These are phyloP conservation scores for Psettodes erumei DNA, from an alignment of 2,113 vertebrate genomes.

Conservation along the genomic window DNA sequence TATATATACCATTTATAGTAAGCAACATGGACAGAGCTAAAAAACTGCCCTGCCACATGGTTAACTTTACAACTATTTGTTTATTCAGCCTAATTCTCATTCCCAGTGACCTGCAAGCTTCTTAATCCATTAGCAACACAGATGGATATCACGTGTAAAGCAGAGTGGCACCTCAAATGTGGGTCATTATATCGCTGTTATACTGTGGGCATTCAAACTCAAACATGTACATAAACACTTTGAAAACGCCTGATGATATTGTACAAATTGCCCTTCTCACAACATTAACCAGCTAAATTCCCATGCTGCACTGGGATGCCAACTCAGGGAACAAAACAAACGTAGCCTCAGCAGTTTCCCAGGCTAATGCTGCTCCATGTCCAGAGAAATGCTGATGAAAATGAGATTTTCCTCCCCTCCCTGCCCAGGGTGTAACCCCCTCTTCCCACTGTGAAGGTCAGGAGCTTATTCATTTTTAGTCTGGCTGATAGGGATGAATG, in stretches of 20 bases:
- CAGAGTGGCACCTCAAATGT: slow-evolving; percentile 44
- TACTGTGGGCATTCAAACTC: slow-evolving; percentile 36
- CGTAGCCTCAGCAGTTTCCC: slow-evolving; percentile 71
- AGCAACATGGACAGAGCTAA: not conserved
- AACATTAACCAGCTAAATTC: slow-evolving; percentile 79
- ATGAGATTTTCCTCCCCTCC: slow-evolving; percentile 54
- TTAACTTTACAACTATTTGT: slow-evolving; percentile 37
- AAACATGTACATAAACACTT: slow-evolving; percentile 58
- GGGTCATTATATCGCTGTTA: slow-evolving; percentile 31
- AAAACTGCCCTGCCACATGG: slow-evolving; percentile 24
- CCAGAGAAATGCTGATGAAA: slow-evolving; percentile 75
- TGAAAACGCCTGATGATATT: slow-evolving; percentile 56
- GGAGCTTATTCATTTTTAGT: slow-evolving; percentile 73
- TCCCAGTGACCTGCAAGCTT: slow-evolving; percentile 19
- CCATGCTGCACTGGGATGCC: slow-evolving; percentile 51
- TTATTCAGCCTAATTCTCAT: slow-evolving; percentile 48
- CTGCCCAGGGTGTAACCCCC: slow-evolving; percentile 52
- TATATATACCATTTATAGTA: slow-evolving; percentile 46
- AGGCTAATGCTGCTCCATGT: slow-evolving; percentile 66
- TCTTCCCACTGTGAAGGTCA: slow-evolving; percentile 76
- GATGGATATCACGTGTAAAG: slow-evolving; percentile 58
- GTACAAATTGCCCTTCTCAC: slow-evolving; percentile 78
- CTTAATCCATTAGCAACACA: slow-evolving; percentile 54
- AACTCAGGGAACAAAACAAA: slow-evolving; percentile 71
- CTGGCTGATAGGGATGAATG: slow-evolving; percentile 77